A percentile compares a stretch with the other conserved stretches of the same genome.
Conservation (phyloP, 2,888 invertebrate genomes). For the Cerceris rybyensis region DNA sequence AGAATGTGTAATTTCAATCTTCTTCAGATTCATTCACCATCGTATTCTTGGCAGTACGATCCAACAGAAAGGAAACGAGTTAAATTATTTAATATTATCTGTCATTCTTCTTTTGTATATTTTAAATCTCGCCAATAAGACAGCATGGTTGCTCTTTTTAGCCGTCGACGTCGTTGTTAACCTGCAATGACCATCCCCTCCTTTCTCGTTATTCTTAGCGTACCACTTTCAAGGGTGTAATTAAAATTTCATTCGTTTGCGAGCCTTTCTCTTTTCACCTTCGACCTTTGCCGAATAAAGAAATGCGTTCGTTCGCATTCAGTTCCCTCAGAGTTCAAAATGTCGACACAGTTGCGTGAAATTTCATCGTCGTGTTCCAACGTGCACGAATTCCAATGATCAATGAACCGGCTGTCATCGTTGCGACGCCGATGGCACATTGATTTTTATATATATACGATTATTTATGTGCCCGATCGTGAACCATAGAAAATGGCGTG, state of each 20-base stretch:
- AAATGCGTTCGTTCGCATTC: neutral
- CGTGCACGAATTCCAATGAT: neutral
- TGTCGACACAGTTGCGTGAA: neutral
- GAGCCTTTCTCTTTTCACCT: neutral
- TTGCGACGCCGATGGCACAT: neutral
- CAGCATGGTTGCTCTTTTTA: conserved; percentile 3
- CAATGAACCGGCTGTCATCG: neutral
- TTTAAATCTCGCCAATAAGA: neutral
- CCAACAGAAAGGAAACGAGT: neutral
- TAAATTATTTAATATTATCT: conserved; percentile 1
- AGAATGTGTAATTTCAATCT: no score
- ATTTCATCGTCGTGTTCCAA: neutral
- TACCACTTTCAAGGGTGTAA: neutral
- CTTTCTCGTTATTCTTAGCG: neutral
- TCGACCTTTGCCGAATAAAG: neutral
- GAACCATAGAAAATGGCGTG: neutral
- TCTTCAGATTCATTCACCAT: no score
- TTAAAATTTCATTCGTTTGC: conserved; percentile 4
- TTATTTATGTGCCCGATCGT: neutral
- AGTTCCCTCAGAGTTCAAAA: neutral
- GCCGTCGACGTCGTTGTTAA: neutral
- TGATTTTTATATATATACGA: neutral
- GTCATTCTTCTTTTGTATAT: conserved; percentile 15
- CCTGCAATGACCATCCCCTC: neutral
- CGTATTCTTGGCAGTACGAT: neutral